Evolutionary conservation across 2,113 vertebrate species (phyloP).

Genomic region (Rhabdornis inornatus): DNA sequence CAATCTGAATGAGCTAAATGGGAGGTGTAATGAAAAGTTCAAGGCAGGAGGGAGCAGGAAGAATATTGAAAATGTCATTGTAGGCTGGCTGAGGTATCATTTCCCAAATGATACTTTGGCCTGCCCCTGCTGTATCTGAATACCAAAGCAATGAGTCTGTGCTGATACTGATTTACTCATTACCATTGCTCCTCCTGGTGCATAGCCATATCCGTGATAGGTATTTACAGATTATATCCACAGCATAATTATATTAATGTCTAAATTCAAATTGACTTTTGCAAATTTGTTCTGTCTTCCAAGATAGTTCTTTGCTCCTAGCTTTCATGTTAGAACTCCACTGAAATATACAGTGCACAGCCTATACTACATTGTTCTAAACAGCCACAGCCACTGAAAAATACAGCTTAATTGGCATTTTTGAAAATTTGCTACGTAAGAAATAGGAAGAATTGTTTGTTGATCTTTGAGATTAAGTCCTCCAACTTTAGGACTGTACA

Average conservation of each 20-base stretch:
- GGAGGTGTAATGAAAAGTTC: conserved; percentile 35
- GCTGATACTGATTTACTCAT: not conserved
- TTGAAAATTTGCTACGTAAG: not conserved
- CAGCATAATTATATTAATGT: not conserved
- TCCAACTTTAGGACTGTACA: not conserved
- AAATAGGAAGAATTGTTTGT: not conserved
- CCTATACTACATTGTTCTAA: not conserved
- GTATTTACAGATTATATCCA: not conserved
- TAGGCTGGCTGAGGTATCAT: not conserved
- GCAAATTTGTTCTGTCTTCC: not conserved
- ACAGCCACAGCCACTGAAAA: not conserved
- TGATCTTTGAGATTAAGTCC: not conserved
- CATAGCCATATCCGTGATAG: not conserved
- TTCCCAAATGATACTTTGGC: not conserved
- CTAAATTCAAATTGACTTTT: not conserved
- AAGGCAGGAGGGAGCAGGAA: conserved; percentile 12
- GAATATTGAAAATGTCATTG: conserved; percentile 28
- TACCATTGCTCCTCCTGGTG: not conserved
- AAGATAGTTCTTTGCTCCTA: not conserved
- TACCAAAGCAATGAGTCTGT: not conserved
- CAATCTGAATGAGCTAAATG: conserved; percentile 55
- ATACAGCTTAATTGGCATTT: not conserved
- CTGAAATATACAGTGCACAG: not conserved
- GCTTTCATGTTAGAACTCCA: not conserved
- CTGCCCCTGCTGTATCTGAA: not conserved